Evolutionary conservation across 2,888 invertebrate species (phyloP), one percentile per base, ranked within the genome.

Genomic region (Apotomis turbidana): DNA sequence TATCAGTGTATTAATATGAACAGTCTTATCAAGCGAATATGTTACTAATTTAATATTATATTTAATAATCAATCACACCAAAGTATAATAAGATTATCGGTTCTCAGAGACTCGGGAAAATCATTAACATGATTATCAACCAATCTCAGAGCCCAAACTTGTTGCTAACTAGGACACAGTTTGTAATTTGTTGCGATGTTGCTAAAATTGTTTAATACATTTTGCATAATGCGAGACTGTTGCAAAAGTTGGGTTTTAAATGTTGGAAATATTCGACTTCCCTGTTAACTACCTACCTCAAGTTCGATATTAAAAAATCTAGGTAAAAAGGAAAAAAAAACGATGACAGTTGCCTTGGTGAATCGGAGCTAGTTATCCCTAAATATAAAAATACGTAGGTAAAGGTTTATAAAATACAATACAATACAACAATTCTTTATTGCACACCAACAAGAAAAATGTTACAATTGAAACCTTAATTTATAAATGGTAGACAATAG

Each of bases 81-180:
- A 57, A 69, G 59, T 60, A 49, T 80, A 83, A 81, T 76, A 68
- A 67, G 76, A 78, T 83, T 83, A 82, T 76, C 59, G 76, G 75
- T 70, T 75, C 64, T 64, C 71, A 74, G 27, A 46, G 64, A 46
- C 58, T 58, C 52, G n/a, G 59, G 61, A 61, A 73, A 70, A 78
- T 76, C 75, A 73, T 75, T 81, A 83, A 84, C 80, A 59, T 52
- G 77, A 78, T 83, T 79, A 80, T 57, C 76, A 78, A 67, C 74
- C 80, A 81, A 83, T 83, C 78, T 76, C 74, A 58, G 46, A 44
- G 41, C 49, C 62, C 68, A 70, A 81, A 78, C 76, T 79, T 76
- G 73, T 79, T 75, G 71, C 63, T 73, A 75, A 78, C 77, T 74
- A 61, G 54, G 57, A 15, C 64, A 15, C 27, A 59, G 60, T 55